Percentiles rank a stretch among this genome's conserved stretches.
Conservation (phyloP, 2,113 vertebrate genomes). For the Ceyx cyanopectus region DNA sequence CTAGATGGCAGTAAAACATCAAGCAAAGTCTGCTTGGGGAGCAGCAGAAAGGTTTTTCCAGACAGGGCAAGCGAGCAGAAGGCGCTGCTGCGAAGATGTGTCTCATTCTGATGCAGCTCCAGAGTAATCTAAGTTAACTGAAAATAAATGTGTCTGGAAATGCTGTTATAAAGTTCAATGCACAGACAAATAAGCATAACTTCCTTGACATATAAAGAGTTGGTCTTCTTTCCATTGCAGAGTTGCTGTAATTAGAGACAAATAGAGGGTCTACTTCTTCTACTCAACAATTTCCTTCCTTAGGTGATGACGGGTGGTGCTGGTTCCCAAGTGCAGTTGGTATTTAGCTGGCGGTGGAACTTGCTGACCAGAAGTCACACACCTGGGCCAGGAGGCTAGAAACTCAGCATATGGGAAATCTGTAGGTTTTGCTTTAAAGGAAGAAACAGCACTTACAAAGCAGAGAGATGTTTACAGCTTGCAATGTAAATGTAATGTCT, state of each 20-base stretch:
- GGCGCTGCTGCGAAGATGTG: not conserved
- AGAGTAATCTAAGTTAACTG: not conserved
- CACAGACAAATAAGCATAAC: not conserved
- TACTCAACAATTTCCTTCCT: slow-evolving; percentile 7
- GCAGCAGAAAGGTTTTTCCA: not conserved
- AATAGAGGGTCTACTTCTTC: not conserved
- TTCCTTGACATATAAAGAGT: not conserved
- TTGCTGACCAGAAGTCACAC: not conserved
- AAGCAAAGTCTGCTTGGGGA: slow-evolving; percentile 1
- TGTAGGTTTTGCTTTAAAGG: not conserved
- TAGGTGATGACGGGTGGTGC: not conserved
- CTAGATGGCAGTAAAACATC: slow-evolving; percentile 70
- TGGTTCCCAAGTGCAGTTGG: not conserved
- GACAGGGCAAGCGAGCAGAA: not conserved
- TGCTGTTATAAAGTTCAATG: not conserved
- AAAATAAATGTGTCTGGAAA: slow-evolving; percentile 36
- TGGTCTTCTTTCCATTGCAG: not conserved
- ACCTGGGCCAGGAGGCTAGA: not conserved
- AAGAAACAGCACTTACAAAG: not conserved
- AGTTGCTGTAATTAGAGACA: not conserved
- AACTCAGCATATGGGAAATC: not conserved
- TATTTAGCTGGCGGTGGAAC: not conserved
- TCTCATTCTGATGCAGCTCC: not conserved
- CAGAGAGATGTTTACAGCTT: not conserved
- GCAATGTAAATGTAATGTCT: not conserved